Base-by-base conservation (phyloP, 2,888 invertebrate genomes). In the Drosophila kokeensis region DNA sequence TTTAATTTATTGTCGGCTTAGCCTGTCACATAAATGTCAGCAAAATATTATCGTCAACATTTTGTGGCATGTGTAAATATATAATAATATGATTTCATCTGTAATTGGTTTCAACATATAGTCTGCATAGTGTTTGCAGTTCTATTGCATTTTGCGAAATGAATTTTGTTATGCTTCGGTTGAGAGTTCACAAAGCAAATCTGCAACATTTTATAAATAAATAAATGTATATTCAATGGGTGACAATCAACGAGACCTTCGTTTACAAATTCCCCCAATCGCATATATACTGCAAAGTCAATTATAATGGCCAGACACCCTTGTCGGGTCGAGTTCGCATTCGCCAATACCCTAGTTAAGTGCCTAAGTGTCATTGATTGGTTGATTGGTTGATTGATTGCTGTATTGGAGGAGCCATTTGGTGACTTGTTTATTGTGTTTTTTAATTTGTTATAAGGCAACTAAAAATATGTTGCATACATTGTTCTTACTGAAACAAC, bases 361-460 rank as follows among this genome's bases (percentile, higher is more conserved):
- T 27, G n/a, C 32, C 34, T 50, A n/a, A 34, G 54, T 36, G 29
- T 11, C 27, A 29, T 60, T 36, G 60, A 36, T 36, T 29, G 55
- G 4, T 60, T 36, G 60, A 36, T 36, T 29, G 55, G 4, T 29
- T 55, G 55, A 40, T 55, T 55, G 55, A 55, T 55, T 40, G 27
- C 10, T 53, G 36, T 29, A 36, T 29, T 52, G 34, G n/a, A 13
- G n/a, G n/a, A 8, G 2, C 15, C 32, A 34, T 32, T 1, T 27
- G 6, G 11, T 21, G 5, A 4, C 8, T 21, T 24, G 15, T 13
- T 49, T 34, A 13, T 15, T 52, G 5, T 27, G 8, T 29, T 52
- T 21, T 27, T 29, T n/a, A 15, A 34, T 59, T 52, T 50, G n/a
- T 38, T 45, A 4, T 21, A 21, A 45, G 21, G 13, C 45, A 45